A percentile compares a stretch with the other conserved stretches of the same genome.
These are phyloP conservation scores for Cardiocondyla obscurior DNA, from an alignment of 1,140 invertebrate genomes.

Conservation along the genomic window DNA sequence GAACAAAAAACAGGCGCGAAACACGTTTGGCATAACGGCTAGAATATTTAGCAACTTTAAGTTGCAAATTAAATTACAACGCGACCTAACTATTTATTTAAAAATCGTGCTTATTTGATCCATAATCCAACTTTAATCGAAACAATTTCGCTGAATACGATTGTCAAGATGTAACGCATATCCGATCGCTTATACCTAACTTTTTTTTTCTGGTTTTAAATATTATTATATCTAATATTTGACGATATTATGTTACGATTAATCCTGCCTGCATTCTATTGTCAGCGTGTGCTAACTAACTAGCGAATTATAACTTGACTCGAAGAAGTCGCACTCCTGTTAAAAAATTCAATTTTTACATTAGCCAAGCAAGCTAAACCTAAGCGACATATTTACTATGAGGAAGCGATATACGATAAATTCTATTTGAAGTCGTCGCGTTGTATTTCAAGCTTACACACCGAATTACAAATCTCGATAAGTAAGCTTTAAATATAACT, in stretches of 20 bases:
- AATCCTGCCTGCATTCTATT: slow-evolving; percentile 31
- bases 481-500: no score
- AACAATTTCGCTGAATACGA: not conserved
- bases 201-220: not conserved
- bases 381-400: not conserved
- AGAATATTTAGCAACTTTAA: not conserved
- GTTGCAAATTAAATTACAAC: not conserved
- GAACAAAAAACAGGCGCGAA: not conserved
- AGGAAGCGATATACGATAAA: not conserved
- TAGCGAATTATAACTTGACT: slow-evolving; percentile 29
- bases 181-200: slow-evolving; percentile 6
- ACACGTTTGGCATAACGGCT: not conserved
- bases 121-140: not conserved
- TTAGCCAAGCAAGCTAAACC: not conserved
- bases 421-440: slow-evolving; percentile 18
- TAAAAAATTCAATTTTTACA: not conserved
- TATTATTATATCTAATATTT: slow-evolving; percentile 8
- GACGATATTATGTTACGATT: slow-evolving; percentile 12
- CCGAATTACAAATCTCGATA: no score
- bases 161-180: not conserved
- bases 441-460: slow-evolving; percentile 38
- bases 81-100: not conserved
- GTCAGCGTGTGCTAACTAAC: slow-evolving; percentile 26
- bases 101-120: slow-evolving; percentile 2
- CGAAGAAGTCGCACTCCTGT: not conserved